Evolutionary conservation across 1,140 invertebrate genomes (phyloP).

Genomic region (Leptinotarsa defecta): DNA sequence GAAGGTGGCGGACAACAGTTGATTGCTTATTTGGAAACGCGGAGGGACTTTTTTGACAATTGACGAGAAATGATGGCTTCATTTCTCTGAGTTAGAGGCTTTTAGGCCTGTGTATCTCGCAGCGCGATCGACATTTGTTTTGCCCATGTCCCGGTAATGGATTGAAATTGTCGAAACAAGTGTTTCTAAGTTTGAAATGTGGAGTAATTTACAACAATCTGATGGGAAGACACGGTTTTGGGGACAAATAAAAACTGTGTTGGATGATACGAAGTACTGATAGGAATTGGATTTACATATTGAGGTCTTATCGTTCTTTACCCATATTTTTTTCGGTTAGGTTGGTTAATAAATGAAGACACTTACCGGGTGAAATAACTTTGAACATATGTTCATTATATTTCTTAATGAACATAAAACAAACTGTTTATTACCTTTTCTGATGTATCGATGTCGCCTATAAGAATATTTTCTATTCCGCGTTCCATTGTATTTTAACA

Average conservation of each 20-base stretch:
- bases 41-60: conserved; percentile 5
- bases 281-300: neutral
- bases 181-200: neutral
- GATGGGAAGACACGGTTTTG: neutral
- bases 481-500: too few species aligned
- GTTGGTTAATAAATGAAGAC: too few species aligned
- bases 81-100: neutral
- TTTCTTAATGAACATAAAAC: too few species aligned
- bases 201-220: neutral
- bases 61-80: conserved; percentile 24
- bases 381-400: too few species aligned
- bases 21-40: conserved; percentile 25
- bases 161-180: neutral
- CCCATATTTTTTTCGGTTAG: too few species aligned
- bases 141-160: neutral
- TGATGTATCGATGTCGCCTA: too few species aligned
- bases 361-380: too few species aligned
- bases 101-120: neutral
- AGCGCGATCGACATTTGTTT: neutral
- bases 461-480: too few species aligned
- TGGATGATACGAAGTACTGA: neutral
- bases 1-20: conserved; percentile 24
- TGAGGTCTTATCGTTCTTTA: neutral
- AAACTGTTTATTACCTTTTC: too few species aligned
- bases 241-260: neutral